phyloP scores from a whole-genome alignment of 2,797 vertebrate species.

The Chelonia mydas region DNA sequence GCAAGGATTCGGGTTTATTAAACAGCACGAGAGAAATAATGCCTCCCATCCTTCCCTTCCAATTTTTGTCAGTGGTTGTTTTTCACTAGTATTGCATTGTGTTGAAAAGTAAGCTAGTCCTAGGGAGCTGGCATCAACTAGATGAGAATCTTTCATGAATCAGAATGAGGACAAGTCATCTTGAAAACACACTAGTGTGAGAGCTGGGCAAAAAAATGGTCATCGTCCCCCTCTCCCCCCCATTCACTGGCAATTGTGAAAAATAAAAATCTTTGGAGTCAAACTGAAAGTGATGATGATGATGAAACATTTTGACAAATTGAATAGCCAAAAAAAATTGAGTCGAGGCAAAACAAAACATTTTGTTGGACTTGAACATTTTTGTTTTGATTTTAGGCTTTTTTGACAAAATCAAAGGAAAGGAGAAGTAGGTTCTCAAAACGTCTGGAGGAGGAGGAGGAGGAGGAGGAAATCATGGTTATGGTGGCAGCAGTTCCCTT shows the following conservation, averaged over 20 bases:
- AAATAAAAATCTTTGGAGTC: background rate
- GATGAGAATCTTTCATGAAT: background rate
- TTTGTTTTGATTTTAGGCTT: background rate
- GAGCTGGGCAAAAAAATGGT: background rate
- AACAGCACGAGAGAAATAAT: background rate
- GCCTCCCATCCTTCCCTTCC: background rate
- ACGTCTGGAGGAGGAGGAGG: background rate
- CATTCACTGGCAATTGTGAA: background rate
- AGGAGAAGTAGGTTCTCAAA: background rate
- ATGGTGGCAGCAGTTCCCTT: background rate
- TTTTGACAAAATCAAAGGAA: background rate
- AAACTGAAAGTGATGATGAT: background rate
- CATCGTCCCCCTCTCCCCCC: no score
- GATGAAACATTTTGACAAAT: background rate
- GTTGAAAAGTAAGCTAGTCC: accelerated
- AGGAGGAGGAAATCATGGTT: background rate
- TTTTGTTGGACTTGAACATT: background rate
- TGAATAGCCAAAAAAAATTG: background rate
- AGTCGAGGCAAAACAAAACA: background rate
- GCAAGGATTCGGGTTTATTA: slow-evolving; percentile 44
- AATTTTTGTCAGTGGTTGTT: background rate
- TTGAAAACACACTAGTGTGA: background rate
- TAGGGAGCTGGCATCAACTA: background rate
- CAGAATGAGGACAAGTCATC: background rate
- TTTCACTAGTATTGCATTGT: background rate